Conservation (phyloP, 2,888 invertebrate genomes). For the Meta bourneti region DNA sequence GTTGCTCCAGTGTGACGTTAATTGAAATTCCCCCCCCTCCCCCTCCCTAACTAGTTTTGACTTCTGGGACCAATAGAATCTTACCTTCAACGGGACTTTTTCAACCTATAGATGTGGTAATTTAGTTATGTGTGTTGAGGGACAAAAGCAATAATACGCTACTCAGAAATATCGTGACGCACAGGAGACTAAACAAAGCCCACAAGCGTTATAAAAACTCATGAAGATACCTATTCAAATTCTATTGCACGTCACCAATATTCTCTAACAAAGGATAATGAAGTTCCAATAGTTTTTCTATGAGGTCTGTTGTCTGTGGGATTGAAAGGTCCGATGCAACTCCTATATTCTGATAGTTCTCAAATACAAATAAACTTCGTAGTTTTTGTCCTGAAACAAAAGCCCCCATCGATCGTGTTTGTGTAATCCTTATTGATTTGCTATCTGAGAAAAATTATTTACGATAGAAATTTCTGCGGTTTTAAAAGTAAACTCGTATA, state of each 20-base stretch:
- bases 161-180: too few species aligned
- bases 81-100: too few species aligned
- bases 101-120: too few species aligned
- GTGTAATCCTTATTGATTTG: background rate
- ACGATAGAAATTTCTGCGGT: background rate
- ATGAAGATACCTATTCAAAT: background rate
- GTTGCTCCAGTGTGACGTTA: too few species aligned
- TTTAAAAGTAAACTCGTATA: too few species aligned
- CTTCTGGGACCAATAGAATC: too few species aligned
- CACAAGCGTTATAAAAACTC: background rate
- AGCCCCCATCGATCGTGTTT: background rate
- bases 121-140: too few species aligned
- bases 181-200: too few species aligned
- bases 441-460: background rate
- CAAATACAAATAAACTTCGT: background rate
- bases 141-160: too few species aligned
- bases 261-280: background rate
- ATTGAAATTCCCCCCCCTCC: too few species aligned
- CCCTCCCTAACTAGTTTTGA: too few species aligned
- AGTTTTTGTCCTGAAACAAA: background rate
- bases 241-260: background rate
- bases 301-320: background rate
- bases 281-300: constrained; percentile 10
- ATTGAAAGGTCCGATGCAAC: background rate
- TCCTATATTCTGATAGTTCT: background rate